Evolutionary conservation across 1,140 invertebrate genomes (phyloP).

Genomic region (Agraylea sexmaculata): DNA sequence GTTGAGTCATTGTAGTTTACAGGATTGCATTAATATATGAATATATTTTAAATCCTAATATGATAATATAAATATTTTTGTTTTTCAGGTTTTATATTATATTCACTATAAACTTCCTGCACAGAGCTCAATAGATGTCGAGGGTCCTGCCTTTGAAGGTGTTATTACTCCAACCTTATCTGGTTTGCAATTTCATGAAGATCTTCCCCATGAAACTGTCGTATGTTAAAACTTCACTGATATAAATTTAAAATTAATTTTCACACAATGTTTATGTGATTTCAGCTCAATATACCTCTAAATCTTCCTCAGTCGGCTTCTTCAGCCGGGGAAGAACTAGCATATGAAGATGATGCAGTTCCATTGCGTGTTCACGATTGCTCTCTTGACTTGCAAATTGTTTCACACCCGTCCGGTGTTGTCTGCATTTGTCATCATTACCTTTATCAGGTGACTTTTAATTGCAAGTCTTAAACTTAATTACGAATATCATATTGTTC

Average conservation of each 20-base stretch:
- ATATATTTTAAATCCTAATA: not conserved
- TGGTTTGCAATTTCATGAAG: slow-evolving; percentile 71
- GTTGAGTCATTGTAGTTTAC: too few species aligned
- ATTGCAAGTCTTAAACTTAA: slow-evolving; percentile 10
- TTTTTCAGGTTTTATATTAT: slow-evolving; percentile 55
- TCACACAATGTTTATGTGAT: slow-evolving; percentile 14
- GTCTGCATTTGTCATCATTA: slow-evolving; percentile 79
- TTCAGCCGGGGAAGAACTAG: slow-evolving; percentile 42
- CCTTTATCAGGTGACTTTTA: slow-evolving; percentile 52
- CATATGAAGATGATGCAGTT: slow-evolving; percentile 67
- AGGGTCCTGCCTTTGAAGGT: slow-evolving; percentile 44
- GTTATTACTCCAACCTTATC: slow-evolving; percentile 57
- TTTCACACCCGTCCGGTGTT: slow-evolving; percentile 56
- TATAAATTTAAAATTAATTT: slow-evolving; percentile 8
- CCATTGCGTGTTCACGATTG: slow-evolving; percentile 68
- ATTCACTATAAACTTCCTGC: slow-evolving; percentile 60
- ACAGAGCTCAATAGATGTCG: slow-evolving; percentile 52
- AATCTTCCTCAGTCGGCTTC: slow-evolving; percentile 56
- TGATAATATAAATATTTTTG: not conserved
- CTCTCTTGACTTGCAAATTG: slow-evolving; percentile 64
- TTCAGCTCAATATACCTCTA: slow-evolving; percentile 69
- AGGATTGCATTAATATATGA: too few species aligned
- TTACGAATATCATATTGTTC: not conserved
- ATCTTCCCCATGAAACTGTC: slow-evolving; percentile 73
- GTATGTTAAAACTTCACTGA: slow-evolving; percentile 45